Percentiles rank a stretch among this genome's conserved stretches.
Evolutionary conservation across 2,888 invertebrate species (phyloP).

Genomic region (Gortyna flavago): DNA sequence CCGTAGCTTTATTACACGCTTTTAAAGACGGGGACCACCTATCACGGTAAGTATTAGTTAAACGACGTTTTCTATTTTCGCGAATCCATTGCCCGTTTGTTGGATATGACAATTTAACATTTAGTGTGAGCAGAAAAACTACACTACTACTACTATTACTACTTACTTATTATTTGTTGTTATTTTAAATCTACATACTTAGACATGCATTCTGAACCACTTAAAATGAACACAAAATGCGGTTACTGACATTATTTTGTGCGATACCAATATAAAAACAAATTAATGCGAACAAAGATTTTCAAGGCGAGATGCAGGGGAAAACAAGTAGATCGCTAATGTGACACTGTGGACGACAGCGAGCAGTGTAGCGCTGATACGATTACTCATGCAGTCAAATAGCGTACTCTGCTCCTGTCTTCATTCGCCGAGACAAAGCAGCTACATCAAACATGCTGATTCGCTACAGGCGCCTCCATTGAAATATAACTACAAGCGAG

Average conservation of each 20-base stretch:
- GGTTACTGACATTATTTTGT: not conserved
- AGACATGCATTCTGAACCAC: conserved; percentile 9
- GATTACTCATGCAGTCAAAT: conserved; percentile 15
- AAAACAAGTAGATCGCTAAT: not conserved
- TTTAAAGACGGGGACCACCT: conserved; percentile 32
- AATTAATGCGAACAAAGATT: not conserved
- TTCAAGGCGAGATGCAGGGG: conserved; percentile 1
- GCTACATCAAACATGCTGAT: conserved; percentile 22
- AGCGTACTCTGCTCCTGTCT: not conserved
- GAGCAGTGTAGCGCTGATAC: not conserved
- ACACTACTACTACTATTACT: too few species aligned
- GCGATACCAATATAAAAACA: not conserved
- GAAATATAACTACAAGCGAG: conserved; percentile 13
- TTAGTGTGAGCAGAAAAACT: not conserved
- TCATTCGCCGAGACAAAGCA: not conserved
- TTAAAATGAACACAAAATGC: not conserved
- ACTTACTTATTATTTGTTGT: conserved; percentile 1
- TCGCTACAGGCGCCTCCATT: not conserved
- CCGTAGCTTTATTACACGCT: conserved; percentile 19
- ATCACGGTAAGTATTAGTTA: conserved; percentile 32
- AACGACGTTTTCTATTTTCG: conserved; percentile 13
- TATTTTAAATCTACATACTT: conserved; percentile 4
- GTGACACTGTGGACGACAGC: not conserved
- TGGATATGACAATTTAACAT: not conserved
- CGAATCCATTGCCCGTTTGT: conserved; percentile 1